Evolutionary conservation across 2,797 vertebrate species (phyloP).

Genomic region (Gymnoscopelus braueri): DNA sequence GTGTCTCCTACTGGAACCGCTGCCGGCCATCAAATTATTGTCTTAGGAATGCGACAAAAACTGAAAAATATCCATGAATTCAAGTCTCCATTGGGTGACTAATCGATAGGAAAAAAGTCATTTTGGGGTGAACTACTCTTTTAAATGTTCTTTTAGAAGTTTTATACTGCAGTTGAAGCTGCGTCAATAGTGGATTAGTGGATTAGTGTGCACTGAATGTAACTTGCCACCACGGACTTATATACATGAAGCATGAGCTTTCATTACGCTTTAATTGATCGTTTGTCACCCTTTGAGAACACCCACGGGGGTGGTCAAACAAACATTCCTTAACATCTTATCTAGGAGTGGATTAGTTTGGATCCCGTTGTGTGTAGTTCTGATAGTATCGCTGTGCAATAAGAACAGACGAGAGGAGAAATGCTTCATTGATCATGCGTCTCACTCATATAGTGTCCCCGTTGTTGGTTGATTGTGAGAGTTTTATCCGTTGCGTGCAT

Average conservation of each 20-base stretch:
- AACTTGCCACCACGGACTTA: slow-evolving; percentile 34
- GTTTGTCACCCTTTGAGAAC: not conserved
- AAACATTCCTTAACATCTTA: not conserved
- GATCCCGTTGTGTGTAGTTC: slow-evolving; percentile 23
- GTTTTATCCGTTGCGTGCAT: slow-evolving; percentile 28
- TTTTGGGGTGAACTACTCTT: too few relatives aligned
- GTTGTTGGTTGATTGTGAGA: slow-evolving; percentile 30
- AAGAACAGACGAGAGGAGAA: not conserved
- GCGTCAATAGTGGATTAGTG: slow-evolving; percentile 40
- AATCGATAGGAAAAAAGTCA: too few relatives aligned
- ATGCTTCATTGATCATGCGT: slow-evolving; percentile 40
- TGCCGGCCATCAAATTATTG: too few relatives aligned
- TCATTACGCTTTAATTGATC: slow-evolving; percentile 21
- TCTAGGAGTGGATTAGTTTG: not conserved
- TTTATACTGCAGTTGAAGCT: too few relatives aligned
- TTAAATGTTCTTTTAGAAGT: too few relatives aligned
- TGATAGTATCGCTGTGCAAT: slow-evolving; percentile 5
- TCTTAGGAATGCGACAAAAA: too few relatives aligned
- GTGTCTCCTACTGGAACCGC: too few relatives aligned
- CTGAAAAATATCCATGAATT: too few relatives aligned
- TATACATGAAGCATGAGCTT: slow-evolving; percentile 35
- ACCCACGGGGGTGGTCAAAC: slow-evolving; percentile 1
- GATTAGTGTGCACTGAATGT: slow-evolving; percentile 54
- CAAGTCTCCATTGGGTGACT: too few relatives aligned
- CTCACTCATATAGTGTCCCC: slow-evolving; percentile 7